Evolutionary conservation across 2,113 vertebrate species (phyloP), one percentile per base, ranked within the genome.

Genomic region (Ardeotis arabs): DNA sequence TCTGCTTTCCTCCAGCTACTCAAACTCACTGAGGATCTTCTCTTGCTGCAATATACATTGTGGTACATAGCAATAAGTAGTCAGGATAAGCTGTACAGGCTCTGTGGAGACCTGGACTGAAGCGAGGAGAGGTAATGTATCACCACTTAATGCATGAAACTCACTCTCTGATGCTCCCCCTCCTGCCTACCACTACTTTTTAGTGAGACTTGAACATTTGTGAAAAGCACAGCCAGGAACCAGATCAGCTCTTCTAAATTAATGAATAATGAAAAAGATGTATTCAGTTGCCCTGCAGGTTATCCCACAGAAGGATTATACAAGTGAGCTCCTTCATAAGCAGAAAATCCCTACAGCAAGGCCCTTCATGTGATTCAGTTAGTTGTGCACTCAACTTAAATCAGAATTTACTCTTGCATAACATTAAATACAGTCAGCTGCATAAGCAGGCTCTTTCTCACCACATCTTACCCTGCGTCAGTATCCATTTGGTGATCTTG

Each of bases 311-410:
- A 84, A 79, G 55, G 84, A 83, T 85, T 95, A 91, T 60, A 77
- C 67, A 93, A 20, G 4, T 49, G 49, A 82, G 45, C 58, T 87
- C 66, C 67, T 96, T 89, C 3, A 0, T 92, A 93, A 96, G 92
- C 74, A 95, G 74, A 79, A 97, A 96, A 97, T 96, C 93, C 95
- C 87, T 80, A 31, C 55, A 83, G 84, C 84, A 85, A 96, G 37
- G 78, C 87, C 62, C 56, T 76, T 69, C 93, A 95, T 70, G 94
- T 95, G 94, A 96, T 84, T 84, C 87, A 92, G 74, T 82, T 68
- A 79, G 66, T 39, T 1, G 15, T 7, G 10, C 63, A 79, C 47
- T 15, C 69, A 89, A 47, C 24, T 77, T 37, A 15, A 84, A 72
- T 49, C 66, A 81, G 93, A 85, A 94, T 90, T 92, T 92, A 69